A percentile compares a stretch with the other conserved stretches of the same genome.
Evolutionary conservation across 2,888 invertebrate species (phyloP).

Genomic region (Ormyrus labotus): DNA sequence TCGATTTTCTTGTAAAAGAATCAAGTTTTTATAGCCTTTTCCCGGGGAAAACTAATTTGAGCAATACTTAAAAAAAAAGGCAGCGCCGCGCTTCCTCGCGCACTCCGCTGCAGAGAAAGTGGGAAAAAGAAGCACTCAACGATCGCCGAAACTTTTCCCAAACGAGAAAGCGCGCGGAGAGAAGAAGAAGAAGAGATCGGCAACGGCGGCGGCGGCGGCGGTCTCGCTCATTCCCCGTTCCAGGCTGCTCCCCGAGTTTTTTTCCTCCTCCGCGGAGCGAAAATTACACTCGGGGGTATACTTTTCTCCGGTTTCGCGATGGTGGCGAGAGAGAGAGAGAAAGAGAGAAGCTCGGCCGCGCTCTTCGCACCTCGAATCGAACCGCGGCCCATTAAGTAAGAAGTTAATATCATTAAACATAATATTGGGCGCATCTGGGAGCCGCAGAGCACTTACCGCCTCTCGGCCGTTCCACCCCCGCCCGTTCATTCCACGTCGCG

Average conservation of each 20-base stretch:
- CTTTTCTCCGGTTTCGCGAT: slow-evolving; percentile 61
- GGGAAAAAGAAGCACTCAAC: not conserved
- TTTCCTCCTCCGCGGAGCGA: slow-evolving; percentile 50
- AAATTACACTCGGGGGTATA: slow-evolving; percentile 70
- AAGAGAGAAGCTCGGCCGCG: not conserved
- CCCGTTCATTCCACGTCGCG: slow-evolving; percentile 54
- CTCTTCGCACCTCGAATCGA: slow-evolving; percentile 75
- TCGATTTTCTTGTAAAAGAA: too few relatives aligned
- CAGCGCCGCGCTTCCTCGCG: too few relatives aligned
- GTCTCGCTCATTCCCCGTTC: slow-evolving; percentile 1
- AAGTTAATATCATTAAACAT: slow-evolving; percentile 76
- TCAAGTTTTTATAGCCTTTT: too few relatives aligned
- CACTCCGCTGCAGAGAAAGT: not conserved
- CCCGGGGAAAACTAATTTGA: too few relatives aligned
- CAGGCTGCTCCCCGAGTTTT: slow-evolving; percentile 30
- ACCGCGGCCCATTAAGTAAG: slow-evolving; percentile 76
- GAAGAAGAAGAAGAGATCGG: too few relatives aligned
- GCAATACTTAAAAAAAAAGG: too few relatives aligned
- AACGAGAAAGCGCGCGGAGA: too few relatives aligned
- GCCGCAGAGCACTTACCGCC: slow-evolving; percentile 74
- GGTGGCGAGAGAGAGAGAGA: not conserved
- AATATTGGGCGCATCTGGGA: slow-evolving; percentile 76
- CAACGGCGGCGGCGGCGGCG: not conserved
- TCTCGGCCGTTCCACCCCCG: slow-evolving; percentile 54
- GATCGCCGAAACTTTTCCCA: too few relatives aligned